These are phyloP conservation scores for Dioctria linearis DNA, from an alignment of 2,888 invertebrate genomes.

Conservation along the genomic window DNA sequence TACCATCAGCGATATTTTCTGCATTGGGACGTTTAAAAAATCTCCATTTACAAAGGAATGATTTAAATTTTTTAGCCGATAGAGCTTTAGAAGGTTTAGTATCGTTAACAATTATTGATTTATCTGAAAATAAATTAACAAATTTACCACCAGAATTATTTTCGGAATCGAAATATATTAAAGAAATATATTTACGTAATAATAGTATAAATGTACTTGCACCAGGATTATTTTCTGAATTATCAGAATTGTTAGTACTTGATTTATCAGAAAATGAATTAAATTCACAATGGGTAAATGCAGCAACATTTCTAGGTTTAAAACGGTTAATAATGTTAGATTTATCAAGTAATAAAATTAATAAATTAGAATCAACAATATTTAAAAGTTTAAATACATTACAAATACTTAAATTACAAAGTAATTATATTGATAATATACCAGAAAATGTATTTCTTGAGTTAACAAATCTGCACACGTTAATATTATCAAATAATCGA, in stretches of 20 bases:
- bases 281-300: conserved; percentile 88
- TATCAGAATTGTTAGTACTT: conserved; percentile 83
- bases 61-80: conserved; percentile 89
- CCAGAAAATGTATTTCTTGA: conserved; percentile 90
- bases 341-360: conserved; percentile 87
- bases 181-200: conserved; percentile 91
- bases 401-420: conserved; percentile 87
- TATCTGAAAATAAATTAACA: conserved; percentile 91
- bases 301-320: conserved; percentile 87
- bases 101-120: conserved; percentile 86
- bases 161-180: conserved; percentile 84
- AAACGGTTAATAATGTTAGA: conserved; percentile 89
- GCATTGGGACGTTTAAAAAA: conserved; percentile 83
- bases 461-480: conserved; percentile 90
- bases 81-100: conserved; percentile 86
- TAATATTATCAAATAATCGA: conserved; percentile 89
- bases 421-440: conserved; percentile 86
- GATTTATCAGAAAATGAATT: conserved; percentile 89
- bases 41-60: conserved; percentile 88
- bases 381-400: conserved; percentile 89
- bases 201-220: conserved; percentile 91
- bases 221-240: conserved; percentile 86
- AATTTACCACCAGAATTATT: conserved; percentile 90
- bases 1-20: conserved; percentile 87
- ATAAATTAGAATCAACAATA: conserved; percentile 85